These are phyloP conservation scores for Pseudochromis fuscus DNA, from an alignment of 2,797 vertebrate species.

Conservation along the genomic window DNA sequence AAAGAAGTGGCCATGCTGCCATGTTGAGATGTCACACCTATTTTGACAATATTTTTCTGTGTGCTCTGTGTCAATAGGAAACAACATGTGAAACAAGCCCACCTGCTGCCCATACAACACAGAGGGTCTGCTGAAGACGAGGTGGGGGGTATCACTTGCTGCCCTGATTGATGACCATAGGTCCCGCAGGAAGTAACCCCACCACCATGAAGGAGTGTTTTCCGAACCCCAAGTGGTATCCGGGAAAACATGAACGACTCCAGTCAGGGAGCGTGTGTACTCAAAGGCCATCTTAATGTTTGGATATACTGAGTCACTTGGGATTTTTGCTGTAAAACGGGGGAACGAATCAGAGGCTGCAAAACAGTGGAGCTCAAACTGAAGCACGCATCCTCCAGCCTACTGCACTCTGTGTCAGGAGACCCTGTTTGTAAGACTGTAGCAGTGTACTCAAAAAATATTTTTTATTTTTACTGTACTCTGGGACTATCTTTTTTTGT, in stretches of 20 bases:
- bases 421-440: neutral
- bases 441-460: neutral
- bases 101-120: conserved; percentile 76
- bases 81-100: conserved; percentile 61
- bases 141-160: conserved; percentile 79
- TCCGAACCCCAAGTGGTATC: conserved; percentile 85
- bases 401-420: neutral
- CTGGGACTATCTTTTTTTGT: neutral
- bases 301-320: conserved; percentile 71
- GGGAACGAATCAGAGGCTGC: conserved; percentile 52
- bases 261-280: conserved; percentile 75
- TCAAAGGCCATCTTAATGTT: conserved; percentile 81
- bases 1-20: neutral
- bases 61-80: conserved; percentile 36
- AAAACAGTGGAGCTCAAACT: conserved; percentile 42
- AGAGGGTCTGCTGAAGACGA: conserved; percentile 65
- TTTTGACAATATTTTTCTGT: conserved; percentile 37
- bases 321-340: conserved; percentile 57
- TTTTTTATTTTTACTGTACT: neutral
- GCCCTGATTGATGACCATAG: conserved; percentile 84
- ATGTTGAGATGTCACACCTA: neutral
- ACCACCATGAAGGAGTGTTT: conserved; percentile 86
- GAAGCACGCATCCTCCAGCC: conserved; percentile 20
- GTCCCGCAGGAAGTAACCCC: conserved; percentile 84
- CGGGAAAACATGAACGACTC: conserved; percentile 82